A percentile compares a stretch with the other conserved stretches of the same genome.
Evolutionary conservation across 2,113 vertebrate genomes (phyloP).

Genomic region (Bucco capensis): DNA sequence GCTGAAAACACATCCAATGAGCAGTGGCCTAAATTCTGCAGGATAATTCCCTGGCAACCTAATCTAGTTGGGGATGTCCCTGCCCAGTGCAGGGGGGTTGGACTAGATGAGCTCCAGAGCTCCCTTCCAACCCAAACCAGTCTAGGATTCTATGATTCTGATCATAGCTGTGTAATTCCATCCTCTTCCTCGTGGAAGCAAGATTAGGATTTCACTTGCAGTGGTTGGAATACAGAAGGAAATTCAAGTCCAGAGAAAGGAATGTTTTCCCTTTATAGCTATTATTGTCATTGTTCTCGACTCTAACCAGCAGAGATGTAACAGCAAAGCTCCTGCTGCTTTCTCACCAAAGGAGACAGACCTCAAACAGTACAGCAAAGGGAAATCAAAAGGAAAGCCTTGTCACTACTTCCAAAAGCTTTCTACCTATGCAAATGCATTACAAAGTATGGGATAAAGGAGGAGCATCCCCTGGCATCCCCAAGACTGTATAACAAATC

Average conservation of each 20-base stretch:
- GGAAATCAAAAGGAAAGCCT: neutral
- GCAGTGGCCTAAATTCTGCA: constrained; percentile 39
- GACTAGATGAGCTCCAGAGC: no score
- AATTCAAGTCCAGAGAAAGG: neutral
- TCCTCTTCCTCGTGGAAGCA: neutral
- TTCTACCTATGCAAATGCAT: neutral
- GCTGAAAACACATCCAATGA: neutral
- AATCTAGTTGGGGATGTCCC: no score
- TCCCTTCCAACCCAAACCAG: no score
- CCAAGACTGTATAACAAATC: neutral
- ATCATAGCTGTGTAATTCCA: neutral
- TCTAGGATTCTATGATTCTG: no score
- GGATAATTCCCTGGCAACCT: neutral
- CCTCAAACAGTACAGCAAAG: neutral
- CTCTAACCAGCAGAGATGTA: neutral
- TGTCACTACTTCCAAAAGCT: neutral
- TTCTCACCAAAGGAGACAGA: neutral
- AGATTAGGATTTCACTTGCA: neutral
- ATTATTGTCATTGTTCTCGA: neutral
- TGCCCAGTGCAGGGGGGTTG: no score
- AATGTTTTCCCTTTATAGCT: accelerated
- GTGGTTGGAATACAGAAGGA: neutral
- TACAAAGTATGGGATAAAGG: neutral
- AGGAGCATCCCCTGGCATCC: neutral
- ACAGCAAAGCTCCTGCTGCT: neutral